These are phyloP conservation scores for Cephalopachus bancanus DNA, from an alignment of 2,797 vertebrate species.

Conservation along the genomic window DNA sequence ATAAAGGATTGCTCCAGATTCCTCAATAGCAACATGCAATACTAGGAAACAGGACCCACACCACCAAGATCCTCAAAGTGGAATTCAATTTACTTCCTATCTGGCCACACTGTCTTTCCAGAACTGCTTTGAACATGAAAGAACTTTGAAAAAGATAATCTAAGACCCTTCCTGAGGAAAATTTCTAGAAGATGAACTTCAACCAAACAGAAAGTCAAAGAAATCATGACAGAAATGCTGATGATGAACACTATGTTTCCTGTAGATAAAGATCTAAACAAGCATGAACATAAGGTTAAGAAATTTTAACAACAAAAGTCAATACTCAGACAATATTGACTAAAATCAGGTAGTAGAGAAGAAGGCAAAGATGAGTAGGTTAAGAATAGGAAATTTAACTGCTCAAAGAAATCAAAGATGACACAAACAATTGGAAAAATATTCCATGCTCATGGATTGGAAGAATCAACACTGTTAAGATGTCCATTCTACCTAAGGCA, in stretches of 20 bases:
- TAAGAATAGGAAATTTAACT: slow-evolving; percentile 3
- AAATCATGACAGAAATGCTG: slow-evolving; percentile 3
- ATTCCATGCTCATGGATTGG: no score
- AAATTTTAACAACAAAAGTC: slow-evolving; percentile 37
- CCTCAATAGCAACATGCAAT: not conserved
- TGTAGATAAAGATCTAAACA: not conserved
- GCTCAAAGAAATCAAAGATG: no score
- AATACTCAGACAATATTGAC: not conserved
- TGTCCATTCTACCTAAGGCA: no score
- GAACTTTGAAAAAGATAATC: not conserved
- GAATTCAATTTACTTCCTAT: not conserved
- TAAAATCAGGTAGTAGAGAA: not conserved
- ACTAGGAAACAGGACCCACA: not conserved
- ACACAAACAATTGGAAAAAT: no score
- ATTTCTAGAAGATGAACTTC: slow-evolving; percentile 30
- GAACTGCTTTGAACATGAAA: slow-evolving; percentile 38
- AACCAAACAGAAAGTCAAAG: slow-evolving; percentile 31
- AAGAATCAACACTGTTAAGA: no score
- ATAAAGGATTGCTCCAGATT: not conserved
- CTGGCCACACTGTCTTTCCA: not conserved
- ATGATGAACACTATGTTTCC: not conserved
- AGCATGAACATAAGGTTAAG: not conserved
- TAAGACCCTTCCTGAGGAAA: not conserved
- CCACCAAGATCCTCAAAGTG: not conserved
- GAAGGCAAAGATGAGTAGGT: not conserved